phyloP scores from a whole-genome alignment of 1,140 invertebrate genomes.

The Helicoverpa armigera region DNA sequence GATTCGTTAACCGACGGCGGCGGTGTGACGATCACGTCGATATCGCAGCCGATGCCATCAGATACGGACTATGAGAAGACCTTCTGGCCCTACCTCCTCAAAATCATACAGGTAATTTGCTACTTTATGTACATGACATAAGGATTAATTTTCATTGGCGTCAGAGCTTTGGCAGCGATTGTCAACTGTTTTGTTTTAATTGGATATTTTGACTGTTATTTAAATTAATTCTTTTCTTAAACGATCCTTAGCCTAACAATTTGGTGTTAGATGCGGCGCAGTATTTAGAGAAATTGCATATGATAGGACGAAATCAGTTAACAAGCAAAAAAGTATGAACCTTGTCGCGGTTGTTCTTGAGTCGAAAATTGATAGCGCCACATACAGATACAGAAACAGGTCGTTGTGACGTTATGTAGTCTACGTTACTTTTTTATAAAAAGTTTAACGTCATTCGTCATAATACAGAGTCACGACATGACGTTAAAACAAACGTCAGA shows the following conservation, averaged over 20 bases:
- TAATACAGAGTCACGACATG: constrained; percentile 70
- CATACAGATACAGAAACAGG: too few species aligned
- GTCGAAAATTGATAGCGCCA: too few species aligned
- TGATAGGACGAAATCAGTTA: too few species aligned
- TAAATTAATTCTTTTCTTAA: too few species aligned
- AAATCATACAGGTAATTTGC: constrained; percentile 76
- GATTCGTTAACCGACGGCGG: constrained; percentile 64
- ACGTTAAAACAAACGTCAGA: constrained; percentile 66
- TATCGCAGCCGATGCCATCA: constrained; percentile 55
- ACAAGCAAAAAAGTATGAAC: too few species aligned
- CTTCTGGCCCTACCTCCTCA: constrained; percentile 79
- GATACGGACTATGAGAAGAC: constrained; percentile 75
- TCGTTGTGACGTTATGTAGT: too few species aligned
- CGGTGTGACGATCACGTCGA: constrained; percentile 59
- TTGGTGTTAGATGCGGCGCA: too few species aligned
- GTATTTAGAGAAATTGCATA: too few species aligned
- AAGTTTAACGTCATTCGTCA: not conserved
- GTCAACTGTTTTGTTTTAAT: not conserved
- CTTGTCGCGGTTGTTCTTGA: too few species aligned
- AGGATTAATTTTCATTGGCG: not conserved
- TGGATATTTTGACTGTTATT: too few species aligned
- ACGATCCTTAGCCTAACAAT: too few species aligned
- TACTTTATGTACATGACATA: not conserved
- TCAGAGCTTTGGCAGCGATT: not conserved
- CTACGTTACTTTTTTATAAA: too few species aligned